These are phyloP conservation scores for Thamnophis sirtalis DNA, from an alignment of 2,113 vertebrate species.

Conservation along the genomic window DNA sequence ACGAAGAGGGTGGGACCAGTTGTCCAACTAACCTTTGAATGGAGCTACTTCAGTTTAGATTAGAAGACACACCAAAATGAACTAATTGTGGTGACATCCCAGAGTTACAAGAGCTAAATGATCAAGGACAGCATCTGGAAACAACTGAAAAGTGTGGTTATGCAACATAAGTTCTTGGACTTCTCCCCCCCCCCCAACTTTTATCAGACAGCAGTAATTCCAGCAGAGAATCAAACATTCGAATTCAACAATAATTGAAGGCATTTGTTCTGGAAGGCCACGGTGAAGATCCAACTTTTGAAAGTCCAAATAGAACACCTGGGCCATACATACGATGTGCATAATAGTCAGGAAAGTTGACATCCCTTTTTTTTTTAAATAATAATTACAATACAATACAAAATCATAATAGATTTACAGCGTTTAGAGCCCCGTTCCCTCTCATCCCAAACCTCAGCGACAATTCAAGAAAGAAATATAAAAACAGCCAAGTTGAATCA, in stretches of 20 bases:
- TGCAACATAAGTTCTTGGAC: constrained; percentile 3
- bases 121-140: not conserved
- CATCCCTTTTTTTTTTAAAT: not conserved
- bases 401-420: not conserved
- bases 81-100: not conserved
- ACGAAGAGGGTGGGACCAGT: not conserved
- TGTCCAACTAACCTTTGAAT: not conserved
- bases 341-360: not conserved
- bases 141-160: not conserved
- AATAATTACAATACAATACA: not conserved
- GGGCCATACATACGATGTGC: no score
- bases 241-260: not conserved
- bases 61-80: not conserved
- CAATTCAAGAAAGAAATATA: constrained; percentile 5
- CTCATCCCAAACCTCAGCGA: not conserved
- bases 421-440: not conserved
- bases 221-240: not conserved
- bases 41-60: not conserved
- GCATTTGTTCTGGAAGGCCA: fast-evolving
- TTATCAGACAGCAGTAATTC: not conserved
- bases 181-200: constrained; percentile 4
- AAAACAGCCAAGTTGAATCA: constrained; percentile 9
- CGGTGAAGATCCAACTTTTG: not conserved
- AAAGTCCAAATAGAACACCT: not conserved
- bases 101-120: not conserved